Conservation (phyloP, 2,113 vertebrate species). For the Puffinus mauretanicus region DNA sequence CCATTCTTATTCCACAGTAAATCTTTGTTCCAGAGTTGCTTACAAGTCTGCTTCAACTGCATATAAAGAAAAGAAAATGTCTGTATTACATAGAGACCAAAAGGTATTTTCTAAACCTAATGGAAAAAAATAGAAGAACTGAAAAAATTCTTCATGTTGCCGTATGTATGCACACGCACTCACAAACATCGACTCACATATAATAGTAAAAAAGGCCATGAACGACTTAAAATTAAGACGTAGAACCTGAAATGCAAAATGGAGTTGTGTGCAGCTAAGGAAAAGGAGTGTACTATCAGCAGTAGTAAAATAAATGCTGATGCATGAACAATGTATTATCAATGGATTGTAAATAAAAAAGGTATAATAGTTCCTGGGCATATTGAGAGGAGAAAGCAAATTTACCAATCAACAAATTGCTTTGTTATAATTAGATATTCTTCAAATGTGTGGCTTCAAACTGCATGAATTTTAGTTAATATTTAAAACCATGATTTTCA, state of each 20-base stretch:
- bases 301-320: background rate
- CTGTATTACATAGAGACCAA: background rate
- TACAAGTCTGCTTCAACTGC: background rate
- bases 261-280: background rate
- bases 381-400: conserved; percentile 13
- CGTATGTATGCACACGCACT: background rate
- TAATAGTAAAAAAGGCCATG: background rate
- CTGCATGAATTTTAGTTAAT: background rate
- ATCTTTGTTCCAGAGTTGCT: background rate
- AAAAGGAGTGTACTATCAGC: background rate
- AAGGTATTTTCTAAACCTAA: background rate
- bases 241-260: background rate
- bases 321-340: background rate
- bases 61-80: background rate
- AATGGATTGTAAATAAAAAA: conserved; percentile 24
- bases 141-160: background rate
- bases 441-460: background rate
- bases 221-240: background rate
- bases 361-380: background rate
- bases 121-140: background rate
- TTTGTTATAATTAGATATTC: conserved; percentile 4
- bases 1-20: background rate
- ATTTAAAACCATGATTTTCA: background rate
- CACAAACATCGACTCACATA: background rate
- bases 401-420: conserved; percentile 5